Evolutionary conservation across 1,140 invertebrate genomes (phyloP).

Genomic region (Bradysia coprophila): DNA sequence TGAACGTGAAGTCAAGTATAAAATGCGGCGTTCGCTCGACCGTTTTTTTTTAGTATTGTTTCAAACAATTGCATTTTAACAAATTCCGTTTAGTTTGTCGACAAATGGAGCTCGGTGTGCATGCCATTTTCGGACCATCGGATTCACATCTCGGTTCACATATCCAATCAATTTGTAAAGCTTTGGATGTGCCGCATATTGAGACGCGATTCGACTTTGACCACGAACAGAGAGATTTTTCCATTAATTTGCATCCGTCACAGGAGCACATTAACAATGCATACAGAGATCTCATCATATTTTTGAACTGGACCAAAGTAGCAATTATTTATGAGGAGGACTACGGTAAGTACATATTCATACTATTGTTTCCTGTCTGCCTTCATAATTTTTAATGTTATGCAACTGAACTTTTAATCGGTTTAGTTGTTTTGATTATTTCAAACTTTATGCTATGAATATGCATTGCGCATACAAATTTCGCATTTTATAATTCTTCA

Average conservation of each 20-base stretch:
- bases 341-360: conserved; percentile 10
- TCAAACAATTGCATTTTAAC: too few relatives aligned
- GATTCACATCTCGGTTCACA: conserved; percentile 65
- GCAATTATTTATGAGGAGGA: conserved; percentile 78
- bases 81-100: conserved; percentile 74
- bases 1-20: too few relatives aligned
- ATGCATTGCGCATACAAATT: too few relatives aligned
- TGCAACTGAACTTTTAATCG: too few relatives aligned
- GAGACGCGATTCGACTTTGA: conserved; percentile 50
- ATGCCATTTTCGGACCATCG: conserved; percentile 76
- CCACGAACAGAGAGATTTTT: conserved; percentile 40
- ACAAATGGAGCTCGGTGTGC: conserved; percentile 66
- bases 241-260: conserved; percentile 78
- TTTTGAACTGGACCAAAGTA: conserved; percentile 84
- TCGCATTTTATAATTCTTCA: too few relatives aligned
- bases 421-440: too few relatives aligned
- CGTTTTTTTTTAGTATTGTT: too few relatives aligned
- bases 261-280: conserved; percentile 67
- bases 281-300: conserved; percentile 70
- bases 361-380: too few relatives aligned
- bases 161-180: conserved; percentile 77
- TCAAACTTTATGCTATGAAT: too few relatives aligned
- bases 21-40: too few relatives aligned
- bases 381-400: too few relatives aligned
- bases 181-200: conserved; percentile 74